Evolutionary conservation across 2,797 vertebrate species (phyloP).

Genomic region (Takifugu rubripes): DNA sequence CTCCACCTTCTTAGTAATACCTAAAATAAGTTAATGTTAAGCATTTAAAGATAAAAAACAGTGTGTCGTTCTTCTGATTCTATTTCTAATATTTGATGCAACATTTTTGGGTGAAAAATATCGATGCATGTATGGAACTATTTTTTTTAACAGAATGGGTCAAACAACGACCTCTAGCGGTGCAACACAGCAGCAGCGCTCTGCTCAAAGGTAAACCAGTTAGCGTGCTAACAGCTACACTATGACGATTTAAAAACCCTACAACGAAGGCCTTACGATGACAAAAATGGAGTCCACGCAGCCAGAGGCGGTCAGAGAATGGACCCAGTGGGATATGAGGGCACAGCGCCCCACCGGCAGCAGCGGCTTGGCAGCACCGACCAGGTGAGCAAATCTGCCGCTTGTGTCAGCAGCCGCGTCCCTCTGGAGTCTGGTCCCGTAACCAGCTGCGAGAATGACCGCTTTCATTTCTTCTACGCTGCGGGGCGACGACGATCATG

Average conservation of each 20-base stretch:
- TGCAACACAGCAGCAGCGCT: too few species aligned
- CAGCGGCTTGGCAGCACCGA: slow-evolving; percentile 74
- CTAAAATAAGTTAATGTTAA: too few species aligned
- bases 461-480: slow-evolving; percentile 69
- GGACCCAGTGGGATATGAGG: slow-evolving; percentile 77
- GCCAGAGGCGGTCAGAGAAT: slow-evolving; percentile 52
- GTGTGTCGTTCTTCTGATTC: too few species aligned
- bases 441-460: slow-evolving; percentile 79
- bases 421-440: slow-evolving; percentile 78
- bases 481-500: too few species aligned
- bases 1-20: too few species aligned
- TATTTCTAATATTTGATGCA: too few species aligned
- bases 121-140: too few species aligned
- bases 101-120: too few species aligned
- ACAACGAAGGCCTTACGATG: slow-evolving; percentile 62
- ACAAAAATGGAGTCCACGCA: slow-evolving; percentile 69
- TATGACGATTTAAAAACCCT: neutral
- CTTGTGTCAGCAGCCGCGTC: slow-evolving; percentile 70
- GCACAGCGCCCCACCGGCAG: slow-evolving; percentile 72
- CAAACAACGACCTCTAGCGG: too few species aligned
- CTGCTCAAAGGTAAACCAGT: too few species aligned
- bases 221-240: neutral
- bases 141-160: too few species aligned
- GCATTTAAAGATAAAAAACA: too few species aligned
- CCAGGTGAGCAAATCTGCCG: slow-evolving; percentile 66